A percentile compares a stretch with the other conserved stretches of the same genome.
Evolutionary conservation across 2,113 vertebrate species (phyloP).

Genomic region (Phylloscopus whistleri): DNA sequence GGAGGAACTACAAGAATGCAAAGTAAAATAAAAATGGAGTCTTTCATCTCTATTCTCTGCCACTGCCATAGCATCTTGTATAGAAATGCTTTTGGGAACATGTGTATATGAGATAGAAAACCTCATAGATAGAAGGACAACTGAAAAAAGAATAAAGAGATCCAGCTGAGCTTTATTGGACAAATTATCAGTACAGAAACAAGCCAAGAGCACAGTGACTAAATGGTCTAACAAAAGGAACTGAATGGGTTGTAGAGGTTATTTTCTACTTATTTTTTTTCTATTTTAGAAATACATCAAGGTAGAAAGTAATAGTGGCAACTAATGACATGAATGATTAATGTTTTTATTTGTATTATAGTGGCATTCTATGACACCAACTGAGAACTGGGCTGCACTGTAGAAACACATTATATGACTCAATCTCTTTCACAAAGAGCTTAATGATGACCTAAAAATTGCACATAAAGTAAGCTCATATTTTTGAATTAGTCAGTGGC

Average conservation of each 20-base stretch:
- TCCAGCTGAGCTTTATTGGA: not conserved
- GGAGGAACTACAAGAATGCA: not conserved
- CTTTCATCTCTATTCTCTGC: conserved; percentile 2
- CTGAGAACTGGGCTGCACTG: conserved; percentile 26
- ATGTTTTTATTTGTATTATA: conserved; percentile 49
- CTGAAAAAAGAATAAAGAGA: not conserved
- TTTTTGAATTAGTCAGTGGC: conserved; percentile 58
- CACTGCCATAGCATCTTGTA: not conserved
- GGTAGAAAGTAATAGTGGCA: conserved; percentile 16
- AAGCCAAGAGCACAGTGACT: not conserved
- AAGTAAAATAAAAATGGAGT: not conserved
- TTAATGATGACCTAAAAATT: conserved; percentile 58
- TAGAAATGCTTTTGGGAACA: not conserved
- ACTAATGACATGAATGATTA: conserved; percentile 45
- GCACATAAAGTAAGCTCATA: conserved; percentile 26
- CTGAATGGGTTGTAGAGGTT: not conserved
- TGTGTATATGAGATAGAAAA: not conserved
- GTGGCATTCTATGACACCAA: conserved; percentile 20
- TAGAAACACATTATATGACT: conserved; percentile 46
- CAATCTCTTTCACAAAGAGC: conserved; percentile 43
- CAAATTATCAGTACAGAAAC: not conserved
- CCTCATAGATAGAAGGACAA: not conserved
- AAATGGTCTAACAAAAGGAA: conserved; percentile 7
- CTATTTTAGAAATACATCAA: not conserved
- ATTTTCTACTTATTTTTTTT: not conserved